Conservation (phyloP, 2,113 vertebrate species). For the Mobula birostris region DNA sequence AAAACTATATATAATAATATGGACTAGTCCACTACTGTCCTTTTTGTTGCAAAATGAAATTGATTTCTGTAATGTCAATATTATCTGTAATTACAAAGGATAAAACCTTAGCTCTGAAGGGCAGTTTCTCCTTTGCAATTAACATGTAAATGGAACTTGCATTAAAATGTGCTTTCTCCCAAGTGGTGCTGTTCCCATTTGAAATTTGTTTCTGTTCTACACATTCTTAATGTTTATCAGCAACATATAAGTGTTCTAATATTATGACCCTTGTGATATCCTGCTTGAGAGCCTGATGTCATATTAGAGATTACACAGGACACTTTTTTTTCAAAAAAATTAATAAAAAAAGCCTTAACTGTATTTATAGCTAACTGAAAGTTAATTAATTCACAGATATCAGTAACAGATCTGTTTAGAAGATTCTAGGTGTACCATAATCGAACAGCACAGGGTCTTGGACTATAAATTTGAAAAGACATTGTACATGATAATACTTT, state of each 20-base stretch:
- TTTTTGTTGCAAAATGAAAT: slow-evolving; percentile 35
- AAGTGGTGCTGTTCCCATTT: slow-evolving; percentile 31
- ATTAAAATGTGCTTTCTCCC: slow-evolving; percentile 35
- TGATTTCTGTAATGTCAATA: slow-evolving; percentile 38
- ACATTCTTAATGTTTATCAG: slow-evolving; percentile 24
- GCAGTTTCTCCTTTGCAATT: slow-evolving; percentile 36
- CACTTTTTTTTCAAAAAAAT: not conserved
- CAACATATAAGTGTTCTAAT: not conserved
- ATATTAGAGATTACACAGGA: slow-evolving; percentile 7
- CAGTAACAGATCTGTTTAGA: not conserved
- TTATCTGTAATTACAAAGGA: slow-evolving; percentile 36
- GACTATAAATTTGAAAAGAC: not conserved
- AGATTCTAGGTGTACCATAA: not conserved
- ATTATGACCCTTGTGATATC: not conserved
- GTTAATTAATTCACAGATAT: slow-evolving; percentile 20
- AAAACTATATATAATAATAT: slow-evolving; percentile 33
- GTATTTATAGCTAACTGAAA: not conserved
- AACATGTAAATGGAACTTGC: slow-evolving; percentile 37
- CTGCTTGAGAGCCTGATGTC: not conserved
- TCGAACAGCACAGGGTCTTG: not conserved
- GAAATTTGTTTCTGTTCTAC: slow-evolving; percentile 29
- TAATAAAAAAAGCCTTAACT: not conserved
- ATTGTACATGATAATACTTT: not conserved
- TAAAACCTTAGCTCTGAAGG: slow-evolving; percentile 36
- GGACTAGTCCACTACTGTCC: slow-evolving; percentile 1